A percentile compares a stretch with the other conserved stretches of the same genome.
These are phyloP conservation scores for Sebastes minor DNA, from an alignment of 2,797 vertebrate species.

Conservation along the genomic window DNA sequence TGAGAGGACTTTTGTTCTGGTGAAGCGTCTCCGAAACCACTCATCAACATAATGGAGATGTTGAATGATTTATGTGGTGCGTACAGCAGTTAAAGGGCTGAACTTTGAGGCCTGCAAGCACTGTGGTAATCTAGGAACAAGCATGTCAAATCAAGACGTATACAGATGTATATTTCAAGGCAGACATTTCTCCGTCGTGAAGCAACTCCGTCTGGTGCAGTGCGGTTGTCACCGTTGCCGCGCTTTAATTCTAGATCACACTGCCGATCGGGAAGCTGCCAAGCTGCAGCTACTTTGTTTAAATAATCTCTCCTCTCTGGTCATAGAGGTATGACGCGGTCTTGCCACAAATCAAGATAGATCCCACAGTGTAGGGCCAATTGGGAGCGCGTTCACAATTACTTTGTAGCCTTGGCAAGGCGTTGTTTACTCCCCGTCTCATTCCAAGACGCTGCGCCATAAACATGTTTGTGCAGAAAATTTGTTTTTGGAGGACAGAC, in stretches of 20 bases:
- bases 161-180: background rate
- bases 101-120: slow-evolving; percentile 27
- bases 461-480: slow-evolving; percentile 65
- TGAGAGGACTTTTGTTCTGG: slow-evolving; percentile 54
- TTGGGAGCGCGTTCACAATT: slow-evolving; percentile 26
- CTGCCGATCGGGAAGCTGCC: slow-evolving; percentile 19
- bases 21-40: slow-evolving; percentile 49
- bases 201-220: background rate
- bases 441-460: slow-evolving; percentile 30
- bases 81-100: slow-evolving; percentile 25
- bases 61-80: slow-evolving; percentile 53
- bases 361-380: slow-evolving; percentile 42
- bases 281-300: slow-evolving; percentile 28
- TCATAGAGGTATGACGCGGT: slow-evolving; percentile 19
- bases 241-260: slow-evolving; percentile 15
- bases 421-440: slow-evolving; percentile 50
- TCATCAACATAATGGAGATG: slow-evolving; percentile 45
- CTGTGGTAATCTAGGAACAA: slow-evolving; percentile 18
- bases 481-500: slow-evolving; percentile 54
- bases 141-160: slow-evolving; percentile 17
- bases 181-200: background rate
- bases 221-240: background rate
- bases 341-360: slow-evolving; percentile 62
- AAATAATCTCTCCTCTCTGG: slow-evolving; percentile 34
- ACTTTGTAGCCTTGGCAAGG: slow-evolving; percentile 34